Evolutionary conservation across 2,113 vertebrate genomes (phyloP), one percentile per base, ranked within the genome.

Genomic region (Microcebus tavaratra): DNA sequence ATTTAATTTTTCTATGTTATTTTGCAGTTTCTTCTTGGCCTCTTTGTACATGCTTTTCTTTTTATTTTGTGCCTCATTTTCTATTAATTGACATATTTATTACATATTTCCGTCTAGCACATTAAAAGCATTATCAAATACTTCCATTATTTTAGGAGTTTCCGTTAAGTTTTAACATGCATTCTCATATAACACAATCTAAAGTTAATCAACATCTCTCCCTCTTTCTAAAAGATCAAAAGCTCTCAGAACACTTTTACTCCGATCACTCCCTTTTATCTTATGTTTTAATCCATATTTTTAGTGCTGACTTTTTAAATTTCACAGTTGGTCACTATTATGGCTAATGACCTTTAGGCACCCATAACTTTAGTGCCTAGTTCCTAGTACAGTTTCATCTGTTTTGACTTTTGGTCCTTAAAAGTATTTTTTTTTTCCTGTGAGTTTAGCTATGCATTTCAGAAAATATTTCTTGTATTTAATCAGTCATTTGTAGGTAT

Each of bases 1-100:
- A 82, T 45, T 88, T 88, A 73, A 89, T 82, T 86, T 95, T 86
- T 48, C 57, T 63, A 81, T 88, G 31, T 82, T 72, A 80, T 39
- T 90, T 82, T 88, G 25, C 3, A 88, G 9, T 59, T 83, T 88
- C 36, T 59, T 50, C 5, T 36, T 11, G 55, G 34, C n/a, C 17
- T 72, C 8, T 84, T 31, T 90, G 6, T 55, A 27, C 36, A 61
- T 9, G 5, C 10, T 53, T 68, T 39, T 36, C 83, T 45, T 6
- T 10, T 36, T 23, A 50, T 84, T 55, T 79, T 89, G 42, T 79
- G 29, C 9, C 50, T 85, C 29, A 89, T 50, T 96, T 84, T 88
- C 29, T 83, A 34, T n/a, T 90, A 61, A 70, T 3, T 67, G 25
- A 59, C 50, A 59, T 39, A 45, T 65, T 31, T 36, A 79, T 61